Evolutionary conservation across 1,140 invertebrate genomes (phyloP).

Genomic region (Marisa cornuarietis): DNA sequence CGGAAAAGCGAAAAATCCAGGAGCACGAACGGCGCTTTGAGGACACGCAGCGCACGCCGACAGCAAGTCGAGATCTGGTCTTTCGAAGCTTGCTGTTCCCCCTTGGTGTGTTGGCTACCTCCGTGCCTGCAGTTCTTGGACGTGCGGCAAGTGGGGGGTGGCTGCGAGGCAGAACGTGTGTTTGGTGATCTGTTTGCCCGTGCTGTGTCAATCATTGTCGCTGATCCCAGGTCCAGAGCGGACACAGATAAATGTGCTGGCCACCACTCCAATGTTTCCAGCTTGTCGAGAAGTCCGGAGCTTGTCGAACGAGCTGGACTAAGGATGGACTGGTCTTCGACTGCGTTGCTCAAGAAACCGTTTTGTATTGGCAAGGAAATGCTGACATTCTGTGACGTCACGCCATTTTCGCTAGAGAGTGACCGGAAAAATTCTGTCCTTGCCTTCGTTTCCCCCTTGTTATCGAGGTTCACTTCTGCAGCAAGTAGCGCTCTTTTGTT

Average conservation of each 20-base stretch:
- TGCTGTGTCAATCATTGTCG: background rate
- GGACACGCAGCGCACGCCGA: background rate
- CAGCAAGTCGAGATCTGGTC: background rate
- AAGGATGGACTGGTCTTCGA: no score
- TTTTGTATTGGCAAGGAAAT: no score
- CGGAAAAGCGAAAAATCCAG: conserved; percentile 20
- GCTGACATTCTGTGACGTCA: no score
- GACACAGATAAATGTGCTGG: conserved; percentile 15
- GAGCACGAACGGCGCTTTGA: background rate
- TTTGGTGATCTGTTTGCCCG: background rate
- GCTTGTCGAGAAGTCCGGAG: background rate
- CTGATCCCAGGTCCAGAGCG: conserved; percentile 4
- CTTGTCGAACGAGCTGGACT: background rate
- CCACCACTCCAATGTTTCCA: background rate
- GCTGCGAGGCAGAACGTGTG: background rate
- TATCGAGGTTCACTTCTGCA: no score
- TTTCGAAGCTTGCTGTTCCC: background rate
- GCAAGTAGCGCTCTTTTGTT: no score
- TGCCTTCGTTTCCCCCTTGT: no score
- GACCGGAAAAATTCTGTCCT: no score
- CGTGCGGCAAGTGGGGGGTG: background rate
- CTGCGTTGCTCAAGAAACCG: no score
- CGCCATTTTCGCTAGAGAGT: no score
- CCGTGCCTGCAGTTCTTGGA: background rate
- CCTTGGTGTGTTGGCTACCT: no score